Conservation (phyloP, 1,140 invertebrate genomes). For the Aphidius gifuensis region DNA sequence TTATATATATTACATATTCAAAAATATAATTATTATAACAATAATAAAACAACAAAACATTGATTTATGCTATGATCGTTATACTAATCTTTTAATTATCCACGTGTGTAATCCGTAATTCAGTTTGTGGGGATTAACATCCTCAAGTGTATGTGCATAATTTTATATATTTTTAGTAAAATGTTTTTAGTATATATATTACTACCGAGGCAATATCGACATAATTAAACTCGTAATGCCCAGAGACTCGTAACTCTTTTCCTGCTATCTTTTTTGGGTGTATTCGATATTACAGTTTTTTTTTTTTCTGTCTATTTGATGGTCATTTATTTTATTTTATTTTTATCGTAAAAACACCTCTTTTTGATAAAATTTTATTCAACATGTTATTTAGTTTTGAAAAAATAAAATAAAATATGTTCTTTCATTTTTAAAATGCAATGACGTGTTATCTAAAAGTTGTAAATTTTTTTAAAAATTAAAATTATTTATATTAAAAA, state of each 20-base stretch:
- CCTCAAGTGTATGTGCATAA: background rate
- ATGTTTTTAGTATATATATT: too few species aligned
- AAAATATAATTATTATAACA: too few species aligned
- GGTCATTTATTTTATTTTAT: background rate
- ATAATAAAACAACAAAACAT: too few species aligned
- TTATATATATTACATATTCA: too few species aligned
- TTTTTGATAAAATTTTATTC: background rate
- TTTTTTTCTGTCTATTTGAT: background rate
- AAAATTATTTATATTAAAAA: too few species aligned
- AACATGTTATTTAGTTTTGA: background rate
- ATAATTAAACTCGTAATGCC: conserved; percentile 2
- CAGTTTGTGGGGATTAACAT: conserved; percentile 18
- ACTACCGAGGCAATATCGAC: background rate
- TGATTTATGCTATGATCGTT: too few species aligned
- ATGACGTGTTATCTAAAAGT: too few species aligned
- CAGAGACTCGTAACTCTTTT: conserved; percentile 13
- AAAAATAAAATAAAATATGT: too few species aligned
- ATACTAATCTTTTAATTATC: too few species aligned
- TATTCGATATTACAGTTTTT: conserved; percentile 9
- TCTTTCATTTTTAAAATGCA: too few species aligned
- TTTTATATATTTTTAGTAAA: background rate
- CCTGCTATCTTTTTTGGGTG: conserved; percentile 14
- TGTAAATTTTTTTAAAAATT: too few species aligned
- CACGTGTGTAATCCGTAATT: conserved; percentile 20
- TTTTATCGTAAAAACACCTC: background rate